Base-by-base conservation (phyloP, 2,113 vertebrate genomes). In the Ondatra zibethicus region DNA sequence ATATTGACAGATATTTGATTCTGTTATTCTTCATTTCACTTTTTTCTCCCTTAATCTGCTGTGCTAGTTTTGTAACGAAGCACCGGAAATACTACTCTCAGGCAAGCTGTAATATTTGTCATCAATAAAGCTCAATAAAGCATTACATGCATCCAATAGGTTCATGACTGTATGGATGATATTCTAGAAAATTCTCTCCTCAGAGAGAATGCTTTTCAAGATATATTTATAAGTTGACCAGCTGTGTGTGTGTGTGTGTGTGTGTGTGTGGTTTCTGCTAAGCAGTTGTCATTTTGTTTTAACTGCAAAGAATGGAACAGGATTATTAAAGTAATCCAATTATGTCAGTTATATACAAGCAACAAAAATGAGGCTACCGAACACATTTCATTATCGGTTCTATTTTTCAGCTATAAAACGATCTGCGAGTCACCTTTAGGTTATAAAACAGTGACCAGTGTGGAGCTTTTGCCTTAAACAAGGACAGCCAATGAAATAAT, bases 61-160 rank as follows among this genome's bases (percentile, higher is more conserved):
- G 7, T 92, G 97, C 95, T 33, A 58, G 89, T 92, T 97, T 93
- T 80, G 68, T 97, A 85, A 97, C 80, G 63, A 91, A 96, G 84
- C 94, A 85, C 98, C 98, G 98, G 99, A 99, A 98, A 98, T 97
- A 98, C 98, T 98, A 98, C 97, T 98, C 95, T 96, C 97, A 98
- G 96, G 98, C 96, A 98, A 98, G 95, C 97, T 97, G 94, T 88
- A 94, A 97, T 97, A 95, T 97, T 96, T 92, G 98, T 98, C 98
- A 97, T 98, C 97, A 96, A 95, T 66, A 96, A 17, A 96, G 95
- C 97, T 98, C 97, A 96, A 95, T 66, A 96, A 17, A 96, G 95
- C 97, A 96, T 98, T 98, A 98, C 97, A 96, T 96, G 95, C 93
- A 95, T 92, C 91, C 93, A 93, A 89, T 89, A 97, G 70, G 65